A percentile compares a stretch with the other conserved stretches of the same genome.
phyloP scores from a whole-genome alignment of 2,113 vertebrate genomes.

The Hippocampus zosterae region DNA sequence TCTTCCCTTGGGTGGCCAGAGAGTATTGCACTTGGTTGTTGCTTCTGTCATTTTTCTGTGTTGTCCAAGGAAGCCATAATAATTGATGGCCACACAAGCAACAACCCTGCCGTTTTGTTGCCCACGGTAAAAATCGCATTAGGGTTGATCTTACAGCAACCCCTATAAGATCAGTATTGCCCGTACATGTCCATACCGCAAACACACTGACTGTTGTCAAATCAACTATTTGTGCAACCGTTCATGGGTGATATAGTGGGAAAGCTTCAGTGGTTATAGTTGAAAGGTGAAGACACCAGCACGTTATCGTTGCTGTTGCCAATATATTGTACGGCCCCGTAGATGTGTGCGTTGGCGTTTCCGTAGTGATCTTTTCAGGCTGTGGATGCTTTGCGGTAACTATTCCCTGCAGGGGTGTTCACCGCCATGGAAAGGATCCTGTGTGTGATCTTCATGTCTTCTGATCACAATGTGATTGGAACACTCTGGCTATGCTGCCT shows the following conservation, averaged over 20 bases:
- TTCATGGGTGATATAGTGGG: slow-evolving; percentile 10
- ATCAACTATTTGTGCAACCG: slow-evolving; percentile 33
- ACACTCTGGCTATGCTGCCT: slow-evolving; percentile 16
- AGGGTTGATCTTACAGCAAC: neutral
- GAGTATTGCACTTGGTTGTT: neutral
- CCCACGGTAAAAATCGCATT: neutral
- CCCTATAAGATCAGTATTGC: neutral
- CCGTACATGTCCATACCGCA: neutral
- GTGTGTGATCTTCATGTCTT: slow-evolving; percentile 37
- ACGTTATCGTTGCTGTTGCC: slow-evolving; percentile 1
- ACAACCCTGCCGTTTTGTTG: neutral
- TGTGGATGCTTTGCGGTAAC: neutral
- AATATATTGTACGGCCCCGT: neutral
- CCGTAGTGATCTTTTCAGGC: slow-evolving; percentile 10
- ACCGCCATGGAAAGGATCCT: slow-evolving; percentile 11
- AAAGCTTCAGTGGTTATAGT: slow-evolving; percentile 20
- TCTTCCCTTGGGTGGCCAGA: too few relatives aligned
- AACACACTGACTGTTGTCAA: slow-evolving; percentile 24
- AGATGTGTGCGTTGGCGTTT: slow-evolving; percentile 15
- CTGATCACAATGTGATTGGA: slow-evolving; percentile 46
- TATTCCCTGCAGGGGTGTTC: slow-evolving; percentile 29
- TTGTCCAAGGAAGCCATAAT: slow-evolving; percentile 17
- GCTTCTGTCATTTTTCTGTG: neutral
- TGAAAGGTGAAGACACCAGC: slow-evolving; percentile 23
- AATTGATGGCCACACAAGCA: neutral